Evolutionary conservation across 2,888 invertebrate species (phyloP).

Genomic region (Acronicta psi): DNA sequence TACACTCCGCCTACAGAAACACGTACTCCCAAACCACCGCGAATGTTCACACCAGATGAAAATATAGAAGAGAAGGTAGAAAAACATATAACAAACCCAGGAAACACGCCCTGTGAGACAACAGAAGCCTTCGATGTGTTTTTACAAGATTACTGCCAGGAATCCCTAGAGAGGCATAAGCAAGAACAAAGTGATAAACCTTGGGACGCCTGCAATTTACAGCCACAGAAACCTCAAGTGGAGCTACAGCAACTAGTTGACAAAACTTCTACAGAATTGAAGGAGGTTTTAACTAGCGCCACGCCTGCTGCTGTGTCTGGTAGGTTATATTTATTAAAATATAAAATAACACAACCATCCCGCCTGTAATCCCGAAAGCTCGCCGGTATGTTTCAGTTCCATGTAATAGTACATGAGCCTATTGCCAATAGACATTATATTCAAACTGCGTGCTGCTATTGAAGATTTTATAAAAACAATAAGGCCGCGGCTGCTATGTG

Average conservation of each 20-base stretch:
- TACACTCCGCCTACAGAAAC: slow-evolving; percentile 79
- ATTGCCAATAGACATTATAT: too few species aligned
- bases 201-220: slow-evolving; percentile 79
- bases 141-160: slow-evolving; percentile 76
- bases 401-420: too few species aligned
- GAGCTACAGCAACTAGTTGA: slow-evolving; percentile 62
- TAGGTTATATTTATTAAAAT: slow-evolving; percentile 53
- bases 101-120: slow-evolving; percentile 46
- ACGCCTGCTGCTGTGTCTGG: slow-evolving; percentile 72
- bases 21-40: slow-evolving; percentile 60
- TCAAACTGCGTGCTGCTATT: too few species aligned
- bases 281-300: slow-evolving; percentile 71
- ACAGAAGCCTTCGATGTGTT: slow-evolving; percentile 73
- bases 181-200: slow-evolving; percentile 72
- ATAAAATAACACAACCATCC: too few species aligned
- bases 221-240: slow-evolving; percentile 69
- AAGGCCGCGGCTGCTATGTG: too few species aligned
- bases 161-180: slow-evolving; percentile 66
- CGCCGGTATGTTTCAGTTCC: too few species aligned
- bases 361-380: too few species aligned
- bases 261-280: slow-evolving; percentile 66
- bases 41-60: slow-evolving; percentile 67
- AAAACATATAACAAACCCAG: slow-evolving; percentile 52
- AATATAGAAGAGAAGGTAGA: slow-evolving; percentile 64
- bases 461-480: too few species aligned